A percentile compares a stretch with the other conserved stretches of the same genome.
phyloP scores from a whole-genome alignment of 2,888 invertebrate species.

The Orthosia cruda region DNA sequence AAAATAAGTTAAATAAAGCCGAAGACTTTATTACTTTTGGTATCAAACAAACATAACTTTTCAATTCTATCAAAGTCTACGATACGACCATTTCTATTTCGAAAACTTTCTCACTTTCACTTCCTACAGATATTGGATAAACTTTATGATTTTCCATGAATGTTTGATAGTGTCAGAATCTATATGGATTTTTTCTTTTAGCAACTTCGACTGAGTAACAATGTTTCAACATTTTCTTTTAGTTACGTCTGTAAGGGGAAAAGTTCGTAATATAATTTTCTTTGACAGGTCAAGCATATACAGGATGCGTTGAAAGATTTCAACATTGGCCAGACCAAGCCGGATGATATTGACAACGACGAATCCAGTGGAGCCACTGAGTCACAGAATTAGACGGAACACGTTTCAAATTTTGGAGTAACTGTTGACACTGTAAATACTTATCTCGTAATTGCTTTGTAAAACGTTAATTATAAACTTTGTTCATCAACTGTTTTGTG shows the following conservation, averaged over 20 bases:
- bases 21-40: slow-evolving; percentile 22
- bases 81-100: slow-evolving; percentile 28
- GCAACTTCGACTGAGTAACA: neutral
- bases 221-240: slow-evolving; percentile 19
- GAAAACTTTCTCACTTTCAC: slow-evolving; percentile 31
- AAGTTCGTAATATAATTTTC: slow-evolving; percentile 52
- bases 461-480: slow-evolving; percentile 77
- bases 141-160: slow-evolving; percentile 63
- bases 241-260: slow-evolving; percentile 6
- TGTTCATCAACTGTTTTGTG: slow-evolving; percentile 76
- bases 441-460: slow-evolving; percentile 75
- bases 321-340: slow-evolving; percentile 90
- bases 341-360: slow-evolving; percentile 76
- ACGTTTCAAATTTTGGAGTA: slow-evolving; percentile 65
- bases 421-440: slow-evolving; percentile 64
- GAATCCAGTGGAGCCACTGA: slow-evolving; percentile 83
- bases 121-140: slow-evolving; percentile 50
- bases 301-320: slow-evolving; percentile 93
- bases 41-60: slow-evolving; percentile 50
- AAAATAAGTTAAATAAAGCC: slow-evolving; percentile 34
- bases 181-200: slow-evolving; percentile 25
- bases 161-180: slow-evolving; percentile 54
- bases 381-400: slow-evolving; percentile 62
- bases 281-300: slow-evolving; percentile 92
- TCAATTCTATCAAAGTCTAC: slow-evolving; percentile 45